These are phyloP conservation scores for Catocala fraxini DNA, from an alignment of 2,888 invertebrate genomes.

Conservation along the genomic window DNA sequence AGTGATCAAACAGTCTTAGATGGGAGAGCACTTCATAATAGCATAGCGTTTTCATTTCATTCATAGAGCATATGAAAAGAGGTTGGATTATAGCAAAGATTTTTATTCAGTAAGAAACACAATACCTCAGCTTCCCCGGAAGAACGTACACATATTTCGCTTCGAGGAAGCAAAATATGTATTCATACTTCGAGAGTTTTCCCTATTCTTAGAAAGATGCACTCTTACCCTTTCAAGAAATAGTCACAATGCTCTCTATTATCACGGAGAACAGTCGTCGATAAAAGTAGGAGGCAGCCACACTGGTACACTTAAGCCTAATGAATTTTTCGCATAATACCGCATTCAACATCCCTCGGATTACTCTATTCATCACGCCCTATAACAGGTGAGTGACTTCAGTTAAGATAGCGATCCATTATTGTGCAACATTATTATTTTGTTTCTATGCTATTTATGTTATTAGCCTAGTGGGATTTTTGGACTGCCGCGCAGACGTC, in stretches of 20 bases:
- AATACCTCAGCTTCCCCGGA: too few relatives aligned
- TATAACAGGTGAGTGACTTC: constrained; percentile 24
- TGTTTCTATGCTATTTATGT: neutral
- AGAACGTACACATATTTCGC: too few relatives aligned
- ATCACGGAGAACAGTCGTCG: constrained; percentile 9
- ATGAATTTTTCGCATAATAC: constrained; percentile 40
- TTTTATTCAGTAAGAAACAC: too few relatives aligned
- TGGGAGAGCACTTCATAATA: too few relatives aligned
- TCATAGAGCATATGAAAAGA: too few relatives aligned
- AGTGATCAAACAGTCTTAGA: too few relatives aligned
- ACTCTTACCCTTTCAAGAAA: neutral
- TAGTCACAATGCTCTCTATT: neutral
- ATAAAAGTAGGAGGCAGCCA: constrained; percentile 17
- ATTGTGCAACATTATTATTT: neutral
- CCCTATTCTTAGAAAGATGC: neutral
- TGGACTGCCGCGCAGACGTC: too few relatives aligned
- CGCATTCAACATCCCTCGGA: constrained; percentile 21
- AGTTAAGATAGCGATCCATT: neutral
- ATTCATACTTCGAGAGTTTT: neutral
- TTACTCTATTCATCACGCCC: constrained; percentile 27
- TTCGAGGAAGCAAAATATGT: too few relatives aligned
- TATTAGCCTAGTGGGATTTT: neutral
- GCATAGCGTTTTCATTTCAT: too few relatives aligned
- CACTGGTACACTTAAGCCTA: constrained; percentile 27
- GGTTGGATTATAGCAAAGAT: too few relatives aligned